Percentiles rank a stretch among this genome's conserved stretches.
Evolutionary conservation across 2,888 invertebrate species (phyloP).

Genomic region (Digitonthophagus gazella): DNA sequence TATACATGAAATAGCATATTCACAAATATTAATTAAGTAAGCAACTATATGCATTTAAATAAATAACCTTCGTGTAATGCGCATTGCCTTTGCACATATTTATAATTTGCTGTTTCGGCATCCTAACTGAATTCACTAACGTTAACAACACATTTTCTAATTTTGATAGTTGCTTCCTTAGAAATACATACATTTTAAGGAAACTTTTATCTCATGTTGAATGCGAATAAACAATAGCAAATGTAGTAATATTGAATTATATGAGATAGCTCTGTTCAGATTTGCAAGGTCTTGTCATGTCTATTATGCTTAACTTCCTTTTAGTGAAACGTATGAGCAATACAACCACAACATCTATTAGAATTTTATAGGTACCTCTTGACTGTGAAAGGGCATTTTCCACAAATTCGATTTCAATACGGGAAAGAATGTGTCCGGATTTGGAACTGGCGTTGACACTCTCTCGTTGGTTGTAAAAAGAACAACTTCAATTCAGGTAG

Average conservation of each 20-base stretch:
- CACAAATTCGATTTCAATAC: slow-evolving; percentile 21
- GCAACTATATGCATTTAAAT: not conserved
- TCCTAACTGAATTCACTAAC: not conserved
- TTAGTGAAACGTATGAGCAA: too few species aligned
- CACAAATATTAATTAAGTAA: too few species aligned
- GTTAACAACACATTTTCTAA: too few species aligned
- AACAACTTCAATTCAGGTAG: slow-evolving; percentile 27
- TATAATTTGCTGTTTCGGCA: not conserved
- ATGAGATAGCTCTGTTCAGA: too few species aligned
- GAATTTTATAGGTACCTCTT: not conserved
- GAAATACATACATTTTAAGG: too few species aligned
- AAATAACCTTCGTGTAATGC: not conserved
- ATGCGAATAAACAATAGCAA: not conserved
- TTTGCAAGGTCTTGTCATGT: too few species aligned
- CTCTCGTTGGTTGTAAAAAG: slow-evolving; percentile 26
- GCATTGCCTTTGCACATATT: too few species aligned
- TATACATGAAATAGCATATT: not conserved
- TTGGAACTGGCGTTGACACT: slow-evolving; percentile 21
- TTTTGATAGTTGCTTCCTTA: too few species aligned
- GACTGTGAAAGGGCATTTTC: slow-evolving; percentile 18
- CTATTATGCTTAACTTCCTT: too few species aligned
- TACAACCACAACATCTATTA: not conserved
- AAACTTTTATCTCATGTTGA: too few species aligned
- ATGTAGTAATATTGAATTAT: too few species aligned
- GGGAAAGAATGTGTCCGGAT: slow-evolving; percentile 21